Evolutionary conservation across 2,888 invertebrate species (phyloP), one percentile per base, ranked within the genome.

Genomic region (Lasioglossum vierecki): DNA sequence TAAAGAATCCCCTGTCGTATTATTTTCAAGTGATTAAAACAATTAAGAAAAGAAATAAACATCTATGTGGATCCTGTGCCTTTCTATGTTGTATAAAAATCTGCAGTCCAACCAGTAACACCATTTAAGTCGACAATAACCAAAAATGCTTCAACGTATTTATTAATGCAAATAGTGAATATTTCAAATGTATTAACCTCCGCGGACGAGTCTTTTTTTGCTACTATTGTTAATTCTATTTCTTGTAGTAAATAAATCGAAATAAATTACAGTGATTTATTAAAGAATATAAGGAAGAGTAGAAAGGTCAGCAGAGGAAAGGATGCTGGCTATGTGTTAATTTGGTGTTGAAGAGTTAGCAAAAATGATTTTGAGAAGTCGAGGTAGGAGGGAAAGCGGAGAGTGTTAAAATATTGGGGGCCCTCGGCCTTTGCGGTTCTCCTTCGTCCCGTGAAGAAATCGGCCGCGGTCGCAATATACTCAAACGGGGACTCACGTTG

Each of bases 401-500:
- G 4, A 57, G 11, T 57, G 30, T 63, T 63, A 4, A 35, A 35
- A 18, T 35, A 35, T 66, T 26, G 30, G 35, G 22, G 3, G 35
- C 9, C 35, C 18, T 70, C 80, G 41, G 39, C 57, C 41, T 26
- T 22, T 72, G 4, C 71, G 30, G 35, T 41, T 80, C 74, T 60
- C 49, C 71, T 13, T 35, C 26, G 26, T 30, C 26, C 26, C 74
- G 15, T 57, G 63, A 13, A 41, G 13, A 49, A 26, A 26, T 22
- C 30, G 39, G 18, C 44, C 22, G 60, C 30, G 73, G 22, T n/a
- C 57, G 11, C n/a, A n/a, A 57, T 9, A n/a, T 0, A 57, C 44
- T 49, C 18, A 60, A 53, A 49, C 18, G 46, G 15, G 30, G 80
- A 95, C 97, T 97, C 95, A 99, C 99, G 95, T 99, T 99, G 95